Evolutionary conservation across 1,140 invertebrate genomes (phyloP).

Genomic region (Diorhabda carinulata): DNA sequence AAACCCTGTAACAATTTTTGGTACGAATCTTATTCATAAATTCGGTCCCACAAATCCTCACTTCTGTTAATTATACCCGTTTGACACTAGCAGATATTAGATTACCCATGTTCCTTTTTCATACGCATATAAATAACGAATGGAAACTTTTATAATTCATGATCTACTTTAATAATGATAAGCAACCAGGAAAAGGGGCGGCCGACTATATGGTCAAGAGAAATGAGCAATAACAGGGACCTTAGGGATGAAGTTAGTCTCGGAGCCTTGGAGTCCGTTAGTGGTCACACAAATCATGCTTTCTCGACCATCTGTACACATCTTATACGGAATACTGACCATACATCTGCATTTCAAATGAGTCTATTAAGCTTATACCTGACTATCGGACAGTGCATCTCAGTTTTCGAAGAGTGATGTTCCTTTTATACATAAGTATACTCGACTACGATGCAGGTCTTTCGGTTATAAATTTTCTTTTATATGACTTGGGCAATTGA

Average conservation of each 20-base stretch:
- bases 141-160: constrained; percentile 23
- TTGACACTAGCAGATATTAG: neutral
- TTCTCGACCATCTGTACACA: constrained; percentile 41
- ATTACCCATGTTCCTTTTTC: neutral
- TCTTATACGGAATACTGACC: constrained; percentile 37
- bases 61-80: neutral
- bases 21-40: too few relatives aligned
- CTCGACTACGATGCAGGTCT: too few relatives aligned
- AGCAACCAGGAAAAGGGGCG: constrained; percentile 16
- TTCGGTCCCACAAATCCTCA: too few relatives aligned
- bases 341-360: constrained; percentile 44
- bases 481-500: too few relatives aligned
- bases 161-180: constrained; percentile 30
- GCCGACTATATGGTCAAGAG: constrained; percentile 17
- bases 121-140: neutral
- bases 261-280: constrained; percentile 33
- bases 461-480: too few relatives aligned
- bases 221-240: constrained; percentile 21
- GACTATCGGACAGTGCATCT: constrained; percentile 1
- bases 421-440: neutral
- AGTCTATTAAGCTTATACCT: constrained; percentile 27
- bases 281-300: constrained; percentile 43
- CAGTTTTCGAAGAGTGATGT: neutral
- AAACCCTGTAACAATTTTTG: too few relatives aligned
- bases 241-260: constrained; percentile 20